Evolutionary conservation across 1,140 invertebrate species (phyloP), one percentile per base, ranked within the genome.

Genomic region (Oryctes rhinoceros): DNA sequence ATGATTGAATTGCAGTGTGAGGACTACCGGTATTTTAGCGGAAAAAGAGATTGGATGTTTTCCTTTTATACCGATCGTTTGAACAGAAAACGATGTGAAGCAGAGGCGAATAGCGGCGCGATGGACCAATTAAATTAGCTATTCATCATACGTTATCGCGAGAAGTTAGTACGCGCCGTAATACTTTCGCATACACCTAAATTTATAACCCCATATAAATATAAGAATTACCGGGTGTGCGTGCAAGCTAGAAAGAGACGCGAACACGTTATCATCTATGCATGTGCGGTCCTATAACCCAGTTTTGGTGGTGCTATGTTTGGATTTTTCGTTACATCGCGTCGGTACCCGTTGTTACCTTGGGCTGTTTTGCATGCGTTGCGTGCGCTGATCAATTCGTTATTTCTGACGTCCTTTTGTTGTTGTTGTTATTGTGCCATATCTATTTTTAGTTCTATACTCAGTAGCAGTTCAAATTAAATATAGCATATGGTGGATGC

Each of bases 71-170:
- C 65, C 18, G 0, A 53, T 53, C 65, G 18, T 24, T 67, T 35
- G 9, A 67, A 18, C 20, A 18, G 15, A 24, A 35, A 67, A 35
- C 20, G 65, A 67, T 35, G 65, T 35, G 65, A 67, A 67, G 24
- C 65, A 67, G 65, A 67, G 30, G 65, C 65, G 65, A 13, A 24
- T 67, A 20, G 18, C 65, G 1, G 65, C 7, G 65, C 65, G 65
- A 67, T 35, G 65, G 65, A 67, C 65, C 65, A 67, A 67, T 67
- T 67, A 67, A 67, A 67, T 67, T 67, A 67, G 65, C 65, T 18
- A 67, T 67, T 67, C 65, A 67, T 67, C 65, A 67, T 67, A 67
- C 65, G 65, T 67, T 67, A 67, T 67, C 65, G 65, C 65, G 15
- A 35, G 65, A 67, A 67, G 65, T 67, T 67, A 67, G n/a, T 67